phyloP scores from a whole-genome alignment of 2,797 vertebrate genomes.

The Aselliscus stoliczkanus region DNA sequence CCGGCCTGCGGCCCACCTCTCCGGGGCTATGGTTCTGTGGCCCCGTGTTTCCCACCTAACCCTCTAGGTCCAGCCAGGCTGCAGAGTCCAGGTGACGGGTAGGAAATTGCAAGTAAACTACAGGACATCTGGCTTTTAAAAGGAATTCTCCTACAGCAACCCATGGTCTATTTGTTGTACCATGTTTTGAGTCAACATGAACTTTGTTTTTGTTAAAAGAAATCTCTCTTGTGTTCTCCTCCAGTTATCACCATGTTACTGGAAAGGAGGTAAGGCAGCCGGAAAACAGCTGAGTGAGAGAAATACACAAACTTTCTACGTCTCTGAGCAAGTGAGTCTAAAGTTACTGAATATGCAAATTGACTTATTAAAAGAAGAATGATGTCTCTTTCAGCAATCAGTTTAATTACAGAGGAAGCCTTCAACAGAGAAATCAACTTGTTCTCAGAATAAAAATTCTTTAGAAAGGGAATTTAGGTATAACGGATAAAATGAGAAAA shows the following conservation, averaged over 20 bases:
- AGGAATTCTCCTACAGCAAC: neutral
- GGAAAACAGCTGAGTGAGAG: constrained; percentile 67
- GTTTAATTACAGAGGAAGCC: constrained; percentile 74
- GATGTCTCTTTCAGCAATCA: constrained; percentile 76
- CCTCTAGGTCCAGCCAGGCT: no score
- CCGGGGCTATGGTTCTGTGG: no score
- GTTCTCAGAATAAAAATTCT: constrained; percentile 55
- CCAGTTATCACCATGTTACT: constrained; percentile 51
- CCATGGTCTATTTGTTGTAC: neutral
- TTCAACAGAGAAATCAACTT: constrained; percentile 75
- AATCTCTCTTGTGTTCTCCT: constrained; percentile 57
- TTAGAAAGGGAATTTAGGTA: constrained; percentile 61
- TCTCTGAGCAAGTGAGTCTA: constrained; percentile 69
- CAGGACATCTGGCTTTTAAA: no score
- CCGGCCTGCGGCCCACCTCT: no score
- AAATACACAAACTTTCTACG: constrained; percentile 77
- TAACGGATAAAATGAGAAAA: constrained; percentile 67
- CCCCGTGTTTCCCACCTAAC: no score
- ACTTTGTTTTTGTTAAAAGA: constrained; percentile 55
- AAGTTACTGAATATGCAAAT: constrained; percentile 78
- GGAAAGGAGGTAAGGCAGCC: constrained; percentile 62
- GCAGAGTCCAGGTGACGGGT: no score
- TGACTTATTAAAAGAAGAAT: constrained; percentile 80
- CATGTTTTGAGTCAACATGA: constrained; percentile 44
- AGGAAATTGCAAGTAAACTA: no score